These are phyloP conservation scores for Tinamus major DNA, from an alignment of 2,797 vertebrate genomes.

Conservation along the genomic window DNA sequence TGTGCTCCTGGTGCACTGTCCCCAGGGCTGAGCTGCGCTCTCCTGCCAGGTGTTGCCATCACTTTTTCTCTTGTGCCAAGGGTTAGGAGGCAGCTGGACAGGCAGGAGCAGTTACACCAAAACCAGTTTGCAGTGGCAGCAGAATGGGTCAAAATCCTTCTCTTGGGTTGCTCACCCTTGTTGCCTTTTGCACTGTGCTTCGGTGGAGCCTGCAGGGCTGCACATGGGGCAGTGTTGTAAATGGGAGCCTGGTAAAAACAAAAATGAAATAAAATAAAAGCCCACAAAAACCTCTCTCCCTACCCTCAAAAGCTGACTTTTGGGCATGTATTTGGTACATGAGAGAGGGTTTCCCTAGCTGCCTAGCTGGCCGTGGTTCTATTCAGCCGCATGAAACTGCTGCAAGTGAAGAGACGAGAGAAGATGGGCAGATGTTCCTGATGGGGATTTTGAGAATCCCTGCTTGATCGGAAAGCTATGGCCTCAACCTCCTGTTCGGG, in stretches of 20 bases:
- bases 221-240: not conserved
- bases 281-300: not conserved
- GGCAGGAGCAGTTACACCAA: not conserved
- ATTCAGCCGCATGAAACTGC: not conserved
- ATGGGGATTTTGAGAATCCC: not conserved
- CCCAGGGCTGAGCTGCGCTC: fast-evolving
- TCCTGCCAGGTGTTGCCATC: not conserved
- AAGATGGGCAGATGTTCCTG: not conserved
- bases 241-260: not conserved
- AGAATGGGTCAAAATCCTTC: not conserved
- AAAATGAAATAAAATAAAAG: not conserved
- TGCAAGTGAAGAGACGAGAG: not conserved
- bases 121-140: not conserved
- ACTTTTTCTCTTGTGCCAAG: not conserved
- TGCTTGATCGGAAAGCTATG: not conserved
- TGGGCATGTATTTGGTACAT: not conserved
- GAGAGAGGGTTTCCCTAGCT: not conserved
- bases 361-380: not conserved
- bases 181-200: not conserved
- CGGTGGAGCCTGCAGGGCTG: not conserved
- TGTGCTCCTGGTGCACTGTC: not conserved
- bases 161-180: not conserved
- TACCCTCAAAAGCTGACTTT: not conserved
- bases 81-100: not conserved
- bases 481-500: not conserved